A percentile compares a stretch with the other conserved stretches of the same genome.
These are phyloP conservation scores for Sinodicranocentrus sp. DNA, from an alignment of 2,888 invertebrate genomes.

Conservation along the genomic window DNA sequence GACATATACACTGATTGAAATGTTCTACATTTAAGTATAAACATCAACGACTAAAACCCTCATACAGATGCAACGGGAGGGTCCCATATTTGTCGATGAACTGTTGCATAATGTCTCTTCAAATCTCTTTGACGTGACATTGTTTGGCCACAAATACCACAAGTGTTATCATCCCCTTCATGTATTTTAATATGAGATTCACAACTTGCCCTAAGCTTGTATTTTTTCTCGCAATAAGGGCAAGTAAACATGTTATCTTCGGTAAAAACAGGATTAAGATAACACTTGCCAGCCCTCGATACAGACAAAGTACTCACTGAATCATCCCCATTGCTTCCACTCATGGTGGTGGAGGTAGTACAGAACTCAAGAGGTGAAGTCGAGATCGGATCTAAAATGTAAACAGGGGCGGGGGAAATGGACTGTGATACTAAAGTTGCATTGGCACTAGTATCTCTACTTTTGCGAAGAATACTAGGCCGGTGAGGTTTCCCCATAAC, in stretches of 20 bases:
- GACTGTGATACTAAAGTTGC: neutral
- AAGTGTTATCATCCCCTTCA: constrained; percentile 72
- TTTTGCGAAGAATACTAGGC: neutral
- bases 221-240: constrained; percentile 70
- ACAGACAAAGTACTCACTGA: no score
- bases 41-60: no score
- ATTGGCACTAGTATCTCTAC: no score
- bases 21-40: no score
- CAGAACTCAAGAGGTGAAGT: no score
- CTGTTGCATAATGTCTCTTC: constrained; percentile 74
- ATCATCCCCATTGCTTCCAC: no score
- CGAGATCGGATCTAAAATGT: no score
- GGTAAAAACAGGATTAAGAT: neutral
- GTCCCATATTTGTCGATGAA: constrained; percentile 64
- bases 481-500: neutral
- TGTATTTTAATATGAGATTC: constrained; percentile 75
- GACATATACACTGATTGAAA: no score
- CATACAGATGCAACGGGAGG: no score
- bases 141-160: constrained; percentile 72
- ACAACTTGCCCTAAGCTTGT: constrained; percentile 72
- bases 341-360: no score
- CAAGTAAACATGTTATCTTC: constrained; percentile 48
- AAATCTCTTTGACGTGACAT: constrained; percentile 75
- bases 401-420: neutral
- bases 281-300: no score